Evolutionary conservation across 2,113 vertebrate genomes (phyloP).

Genomic region (Dinomys branickii): DNA sequence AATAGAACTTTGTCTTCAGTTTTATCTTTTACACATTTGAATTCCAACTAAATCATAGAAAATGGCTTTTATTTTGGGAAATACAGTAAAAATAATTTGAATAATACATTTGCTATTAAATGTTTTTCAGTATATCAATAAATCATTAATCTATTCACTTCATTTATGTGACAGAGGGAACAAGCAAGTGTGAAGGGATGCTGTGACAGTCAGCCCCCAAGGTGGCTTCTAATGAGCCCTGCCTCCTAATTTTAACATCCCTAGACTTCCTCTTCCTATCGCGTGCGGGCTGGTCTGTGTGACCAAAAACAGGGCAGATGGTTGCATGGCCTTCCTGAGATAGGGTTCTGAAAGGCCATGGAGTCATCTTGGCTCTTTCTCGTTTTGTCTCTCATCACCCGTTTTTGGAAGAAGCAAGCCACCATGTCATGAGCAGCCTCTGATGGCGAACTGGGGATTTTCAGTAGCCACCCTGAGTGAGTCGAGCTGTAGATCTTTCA

Average conservation of each 20-base stretch:
- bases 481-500: neutral
- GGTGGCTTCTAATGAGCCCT: neutral
- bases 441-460: neutral
- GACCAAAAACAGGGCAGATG: neutral
- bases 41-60: neutral
- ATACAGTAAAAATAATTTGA: neutral
- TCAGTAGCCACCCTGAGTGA: neutral
- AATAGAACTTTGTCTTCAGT: neutral
- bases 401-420: neutral
- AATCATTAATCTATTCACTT: neutral
- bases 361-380: neutral
- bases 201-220: neutral
- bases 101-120: neutral
- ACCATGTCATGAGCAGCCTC: neutral
- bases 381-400: neutral
- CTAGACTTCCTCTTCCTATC: neutral
- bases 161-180: neutral
- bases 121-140: neutral
- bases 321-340: neutral
- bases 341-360: neutral
- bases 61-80: neutral
- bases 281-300: neutral
- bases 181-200: neutral
- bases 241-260: neutral
- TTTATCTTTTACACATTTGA: neutral